These are phyloP conservation scores for Halichoerus grypus DNA, from an alignment of 2,113 vertebrate genomes.

Conservation along the genomic window DNA sequence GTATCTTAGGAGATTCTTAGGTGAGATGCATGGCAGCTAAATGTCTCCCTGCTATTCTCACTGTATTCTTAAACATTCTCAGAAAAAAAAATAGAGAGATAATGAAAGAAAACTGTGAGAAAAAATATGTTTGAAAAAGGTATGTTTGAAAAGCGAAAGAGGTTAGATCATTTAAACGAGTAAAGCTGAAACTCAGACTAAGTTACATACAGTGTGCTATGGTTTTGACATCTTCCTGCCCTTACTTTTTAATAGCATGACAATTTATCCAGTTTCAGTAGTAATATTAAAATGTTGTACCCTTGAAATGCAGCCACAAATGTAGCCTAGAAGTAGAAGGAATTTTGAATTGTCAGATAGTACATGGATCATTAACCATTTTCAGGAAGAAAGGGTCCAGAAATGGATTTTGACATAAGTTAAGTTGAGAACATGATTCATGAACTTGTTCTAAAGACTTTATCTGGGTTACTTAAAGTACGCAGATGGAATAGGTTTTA, in stretches of 20 bases:
- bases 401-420: slow-evolving; percentile 72
- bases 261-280: slow-evolving; percentile 61
- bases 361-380: slow-evolving; percentile 76
- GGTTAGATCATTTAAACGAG: slow-evolving; percentile 50
- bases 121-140: neutral
- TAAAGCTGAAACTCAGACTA: slow-evolving; percentile 43
- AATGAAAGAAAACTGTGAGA: neutral
- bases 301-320: slow-evolving; percentile 42
- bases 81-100: neutral
- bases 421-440: slow-evolving; percentile 75
- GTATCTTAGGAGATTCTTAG: neutral
- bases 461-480: slow-evolving; percentile 73
- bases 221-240: slow-evolving; percentile 64
- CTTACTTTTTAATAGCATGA: slow-evolving; percentile 68
- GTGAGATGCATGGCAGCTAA: neutral
- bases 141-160: slow-evolving; percentile 43
- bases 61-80: neutral
- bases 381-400: slow-evolving; percentile 66
- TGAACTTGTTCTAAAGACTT: slow-evolving; percentile 57
- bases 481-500: slow-evolving; percentile 54
- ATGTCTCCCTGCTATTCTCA: neutral
- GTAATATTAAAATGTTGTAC: slow-evolving; percentile 47
- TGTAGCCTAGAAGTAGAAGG: slow-evolving; percentile 53
- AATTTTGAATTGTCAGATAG: slow-evolving; percentile 70
- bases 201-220: slow-evolving; percentile 7